These are phyloP conservation scores for Bembecia ichneumoniformis DNA, from an alignment of 2,888 invertebrate genomes.

Conservation along the genomic window DNA sequence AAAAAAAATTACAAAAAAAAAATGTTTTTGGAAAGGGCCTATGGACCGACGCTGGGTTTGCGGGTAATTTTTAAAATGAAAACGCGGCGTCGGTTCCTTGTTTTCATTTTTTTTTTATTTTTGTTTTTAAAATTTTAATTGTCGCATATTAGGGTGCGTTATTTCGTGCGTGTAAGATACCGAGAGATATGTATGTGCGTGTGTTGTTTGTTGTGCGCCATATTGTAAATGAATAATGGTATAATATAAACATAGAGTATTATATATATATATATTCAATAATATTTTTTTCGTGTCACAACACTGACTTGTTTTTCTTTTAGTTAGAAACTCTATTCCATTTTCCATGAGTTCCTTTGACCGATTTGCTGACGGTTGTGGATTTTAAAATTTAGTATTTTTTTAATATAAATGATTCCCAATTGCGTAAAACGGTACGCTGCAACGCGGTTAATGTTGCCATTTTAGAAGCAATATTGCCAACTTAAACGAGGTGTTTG, in stretches of 20 bases:
- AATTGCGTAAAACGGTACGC: neutral
- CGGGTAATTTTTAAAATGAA: slow-evolving; percentile 12
- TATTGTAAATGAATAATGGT: slow-evolving; percentile 19
- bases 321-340: slow-evolving; percentile 12
- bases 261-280: slow-evolving; percentile 13
- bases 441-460: neutral
- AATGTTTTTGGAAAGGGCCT: slow-evolving; percentile 42
- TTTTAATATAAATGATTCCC: slow-evolving; percentile 14
- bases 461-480: neutral
- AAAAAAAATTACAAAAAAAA: slow-evolving; percentile 41
- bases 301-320: slow-evolving; percentile 16
- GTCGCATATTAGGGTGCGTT: slow-evolving; percentile 46
- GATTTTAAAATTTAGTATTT: slow-evolving; percentile 9
- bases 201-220: slow-evolving; percentile 65
- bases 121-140: slow-evolving; percentile 53
- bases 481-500: neutral
- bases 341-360: slow-evolving; percentile 18
- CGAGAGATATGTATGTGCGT: slow-evolving; percentile 48
- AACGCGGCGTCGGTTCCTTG: slow-evolving; percentile 27
- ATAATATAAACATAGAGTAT: neutral
- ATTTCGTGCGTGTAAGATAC: slow-evolving; percentile 36
- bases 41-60: slow-evolving; percentile 37
- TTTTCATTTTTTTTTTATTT: slow-evolving; percentile 35
- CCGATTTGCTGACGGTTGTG: slow-evolving; percentile 22
- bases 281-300: slow-evolving; percentile 28